Conservation (phyloP, 2,113 vertebrate species). For the Pteronura brasiliensis region DNA sequence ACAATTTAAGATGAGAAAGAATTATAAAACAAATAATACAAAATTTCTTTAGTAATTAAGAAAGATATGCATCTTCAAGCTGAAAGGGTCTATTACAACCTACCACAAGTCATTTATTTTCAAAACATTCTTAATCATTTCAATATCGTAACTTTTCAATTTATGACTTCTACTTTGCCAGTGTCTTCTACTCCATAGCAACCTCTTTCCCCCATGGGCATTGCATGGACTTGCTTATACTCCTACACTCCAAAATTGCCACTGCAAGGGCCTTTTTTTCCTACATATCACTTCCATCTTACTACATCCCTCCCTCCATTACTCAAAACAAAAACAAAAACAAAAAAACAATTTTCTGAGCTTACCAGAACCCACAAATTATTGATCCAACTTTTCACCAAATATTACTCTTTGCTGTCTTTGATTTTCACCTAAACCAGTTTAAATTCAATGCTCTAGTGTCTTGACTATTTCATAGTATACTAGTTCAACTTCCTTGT, state of each 20-base stretch:
- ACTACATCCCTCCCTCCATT: neutral
- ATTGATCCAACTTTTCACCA: neutral
- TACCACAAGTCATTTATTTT: neutral
- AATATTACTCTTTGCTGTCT: neutral
- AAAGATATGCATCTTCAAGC: neutral
- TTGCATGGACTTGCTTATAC: neutral
- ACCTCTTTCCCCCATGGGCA: neutral
- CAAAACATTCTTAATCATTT: neutral
- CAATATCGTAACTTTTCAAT: neutral
- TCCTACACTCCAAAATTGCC: neutral
- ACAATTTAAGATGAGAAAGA: neutral
- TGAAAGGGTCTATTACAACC: neutral
- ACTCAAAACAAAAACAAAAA: neutral
- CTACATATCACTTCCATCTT: neutral
- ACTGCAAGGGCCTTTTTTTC: neutral
- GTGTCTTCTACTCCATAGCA: neutral
- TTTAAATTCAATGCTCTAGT: neutral
- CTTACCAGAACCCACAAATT: neutral
- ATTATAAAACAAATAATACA: neutral
- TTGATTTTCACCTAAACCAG: neutral
- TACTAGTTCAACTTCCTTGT: neutral
- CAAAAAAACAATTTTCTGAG: neutral
- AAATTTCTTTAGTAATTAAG: neutral
- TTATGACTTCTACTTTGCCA: neutral
- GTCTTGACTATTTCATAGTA: neutral